A percentile compares a stretch with the other conserved stretches of the same genome.
Conservation (phyloP, 2,113 vertebrate genomes). For the Speoplatyrhinus poulsoni region DNA sequence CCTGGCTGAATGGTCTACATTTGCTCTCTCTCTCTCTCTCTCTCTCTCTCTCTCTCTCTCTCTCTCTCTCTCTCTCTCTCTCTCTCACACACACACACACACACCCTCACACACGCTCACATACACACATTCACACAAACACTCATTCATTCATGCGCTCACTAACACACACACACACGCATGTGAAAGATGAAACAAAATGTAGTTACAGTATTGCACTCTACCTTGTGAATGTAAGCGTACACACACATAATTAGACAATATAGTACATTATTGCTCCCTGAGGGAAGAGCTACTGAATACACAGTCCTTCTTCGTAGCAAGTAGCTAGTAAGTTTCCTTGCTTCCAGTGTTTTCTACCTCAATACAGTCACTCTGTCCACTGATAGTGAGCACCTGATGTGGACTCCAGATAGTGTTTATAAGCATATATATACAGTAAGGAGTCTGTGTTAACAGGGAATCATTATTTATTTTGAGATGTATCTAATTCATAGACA, state of each 20-base stretch:
- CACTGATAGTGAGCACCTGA: too few species aligned
- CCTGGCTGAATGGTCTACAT: conserved; percentile 19
- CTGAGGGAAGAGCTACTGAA: too few species aligned
- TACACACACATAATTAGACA: too few species aligned
- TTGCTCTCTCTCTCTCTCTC: not conserved
- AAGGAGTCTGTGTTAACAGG: too few species aligned
- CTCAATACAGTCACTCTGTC: not conserved
- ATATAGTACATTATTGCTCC: too few species aligned
- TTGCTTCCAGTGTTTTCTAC: not conserved
- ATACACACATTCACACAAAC: conserved; percentile 7
- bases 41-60: not conserved
- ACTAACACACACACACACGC: conserved; percentile 22
- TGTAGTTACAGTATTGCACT: too few species aligned
- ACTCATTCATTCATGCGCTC: not conserved
- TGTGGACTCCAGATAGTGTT: not conserved
- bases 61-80: not conserved
- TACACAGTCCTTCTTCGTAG: not conserved
- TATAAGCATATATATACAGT: not conserved
- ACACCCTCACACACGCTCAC: not conserved
- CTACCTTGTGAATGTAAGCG: too few species aligned
- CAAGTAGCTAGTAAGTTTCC: not conserved
- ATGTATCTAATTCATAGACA: too few species aligned
- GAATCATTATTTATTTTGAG: too few species aligned
- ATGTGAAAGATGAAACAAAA: too few species aligned
- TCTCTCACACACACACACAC: not conserved